Percentiles rank a stretch among this genome's conserved stretches.
Conservation (phyloP, 2,797 vertebrate genomes). For the Leptodactylus fallax region DNA sequence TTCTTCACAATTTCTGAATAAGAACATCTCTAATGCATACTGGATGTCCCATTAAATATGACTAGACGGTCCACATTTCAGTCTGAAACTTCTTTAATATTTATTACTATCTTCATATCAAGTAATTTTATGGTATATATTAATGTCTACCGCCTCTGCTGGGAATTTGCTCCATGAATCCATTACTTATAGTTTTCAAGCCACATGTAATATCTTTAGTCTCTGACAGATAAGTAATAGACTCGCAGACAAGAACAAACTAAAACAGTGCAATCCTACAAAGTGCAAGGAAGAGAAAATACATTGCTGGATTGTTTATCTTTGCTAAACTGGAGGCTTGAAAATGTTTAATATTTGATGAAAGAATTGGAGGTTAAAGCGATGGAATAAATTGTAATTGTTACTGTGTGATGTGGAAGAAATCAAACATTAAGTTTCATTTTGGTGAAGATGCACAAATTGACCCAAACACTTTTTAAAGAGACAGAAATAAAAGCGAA, state of each 20-base stretch:
- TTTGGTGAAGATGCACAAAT: neutral
- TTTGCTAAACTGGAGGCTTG: neutral
- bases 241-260: neutral
- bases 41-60: neutral
- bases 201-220: slow-evolving; percentile 29
- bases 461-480: neutral
- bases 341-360: slow-evolving; percentile 40
- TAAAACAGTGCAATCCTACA: neutral
- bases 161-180: slow-evolving; percentile 35
- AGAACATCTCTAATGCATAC: neutral
- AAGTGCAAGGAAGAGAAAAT: slow-evolving; percentile 19
- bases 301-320: slow-evolving; percentile 7
- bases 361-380: neutral
- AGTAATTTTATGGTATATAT: slow-evolving; percentile 23
- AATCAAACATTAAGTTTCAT: neutral
- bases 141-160: slow-evolving; percentile 38
- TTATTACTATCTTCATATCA: neutral
- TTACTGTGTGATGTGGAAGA: neutral
- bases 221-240: slow-evolving; percentile 31
- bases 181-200: slow-evolving; percentile 22
- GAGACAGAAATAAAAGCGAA: neutral
- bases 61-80: slow-evolving; percentile 8
- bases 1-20: neutral
- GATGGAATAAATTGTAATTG: neutral
- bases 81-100: slow-evolving; percentile 1